Conservation (phyloP, 2,888 invertebrate genomes). For the Coelopa pilipes region DNA sequence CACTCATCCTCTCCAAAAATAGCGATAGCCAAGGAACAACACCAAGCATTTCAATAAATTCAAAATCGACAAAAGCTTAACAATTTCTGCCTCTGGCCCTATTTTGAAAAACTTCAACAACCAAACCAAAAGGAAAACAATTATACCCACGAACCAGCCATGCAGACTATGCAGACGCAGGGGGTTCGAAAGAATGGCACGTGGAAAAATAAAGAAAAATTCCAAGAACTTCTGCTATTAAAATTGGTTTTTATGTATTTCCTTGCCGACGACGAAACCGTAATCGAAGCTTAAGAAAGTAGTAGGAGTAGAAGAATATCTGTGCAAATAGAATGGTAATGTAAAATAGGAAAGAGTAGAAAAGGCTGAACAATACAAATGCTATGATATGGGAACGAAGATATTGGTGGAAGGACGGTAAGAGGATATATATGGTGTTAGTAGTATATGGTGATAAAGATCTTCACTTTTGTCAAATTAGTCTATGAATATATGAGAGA, state of each 20-base stretch:
- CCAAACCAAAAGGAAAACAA: constrained; percentile 19
- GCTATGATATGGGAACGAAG: no score
- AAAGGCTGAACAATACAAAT: no score
- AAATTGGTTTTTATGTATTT: constrained; percentile 4
- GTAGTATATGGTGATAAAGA: no score
- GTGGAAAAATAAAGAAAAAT: constrained; percentile 24
- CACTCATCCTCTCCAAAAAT: no score
- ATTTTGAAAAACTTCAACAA: constrained; percentile 35
- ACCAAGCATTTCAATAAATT: background rate
- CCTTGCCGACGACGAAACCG: constrained; percentile 6
- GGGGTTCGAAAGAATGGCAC: constrained; percentile 7
- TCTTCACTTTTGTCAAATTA: no score
- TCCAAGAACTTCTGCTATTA: constrained; percentile 35
- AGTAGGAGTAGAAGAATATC: background rate
- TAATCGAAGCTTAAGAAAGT: constrained; percentile 32
- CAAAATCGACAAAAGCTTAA: constrained; percentile 22
- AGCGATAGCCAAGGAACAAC: no score
- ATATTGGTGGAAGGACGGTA: no score
- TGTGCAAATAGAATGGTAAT: no score
- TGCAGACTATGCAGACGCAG: background rate
- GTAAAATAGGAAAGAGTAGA: no score
- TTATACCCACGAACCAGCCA: constrained; percentile 7
- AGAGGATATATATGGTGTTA: no score
- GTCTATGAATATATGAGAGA: no score
- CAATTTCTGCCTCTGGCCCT: constrained; percentile 31